These are phyloP conservation scores for Poeciliopsis gracilis DNA, from an alignment of 2,797 vertebrate species.

Conservation along the genomic window DNA sequence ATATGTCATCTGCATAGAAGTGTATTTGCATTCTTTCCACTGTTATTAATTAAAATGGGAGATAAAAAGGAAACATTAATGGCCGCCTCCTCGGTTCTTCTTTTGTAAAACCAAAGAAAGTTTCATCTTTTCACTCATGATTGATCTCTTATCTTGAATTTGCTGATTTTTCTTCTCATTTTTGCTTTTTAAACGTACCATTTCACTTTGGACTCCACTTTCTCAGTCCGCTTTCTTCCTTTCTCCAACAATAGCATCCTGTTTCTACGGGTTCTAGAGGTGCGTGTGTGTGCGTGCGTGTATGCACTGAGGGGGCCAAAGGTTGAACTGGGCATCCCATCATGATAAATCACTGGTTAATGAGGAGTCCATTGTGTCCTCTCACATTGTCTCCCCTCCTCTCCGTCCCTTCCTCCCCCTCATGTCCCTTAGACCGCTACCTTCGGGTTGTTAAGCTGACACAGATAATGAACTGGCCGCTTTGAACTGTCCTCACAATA, in stretches of 20 bases:
- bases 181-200: conserved; percentile 73
- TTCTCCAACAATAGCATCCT: conserved; percentile 81
- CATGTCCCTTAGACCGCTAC: conserved; percentile 91
- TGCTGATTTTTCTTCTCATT: conserved; percentile 48
- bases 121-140: not conserved
- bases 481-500: conserved; percentile 97
- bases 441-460: conserved; percentile 98
- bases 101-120: not conserved
- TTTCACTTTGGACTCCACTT: conserved; percentile 66
- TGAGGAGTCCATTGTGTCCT: conserved; percentile 90
- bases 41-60: not conserved
- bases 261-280: conserved; percentile 52
- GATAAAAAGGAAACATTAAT: not conserved
- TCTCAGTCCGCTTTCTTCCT: conserved; percentile 63
- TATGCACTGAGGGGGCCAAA: conserved; percentile 84
- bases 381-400: conserved; percentile 74
- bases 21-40: not conserved
- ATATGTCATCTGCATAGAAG: not conserved
- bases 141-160: conserved; percentile 11
- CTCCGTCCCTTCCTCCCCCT: conserved; percentile 79
- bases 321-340: conserved; percentile 97
- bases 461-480: conserved; percentile 92
- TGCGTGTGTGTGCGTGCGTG: conserved; percentile 43
- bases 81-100: not conserved
- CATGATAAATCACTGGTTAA: conserved; percentile 99